Percentiles rank a stretch among this genome's conserved stretches.
phyloP scores from a whole-genome alignment of 2,888 invertebrate genomes.

The Thymelicus sylvestris region DNA sequence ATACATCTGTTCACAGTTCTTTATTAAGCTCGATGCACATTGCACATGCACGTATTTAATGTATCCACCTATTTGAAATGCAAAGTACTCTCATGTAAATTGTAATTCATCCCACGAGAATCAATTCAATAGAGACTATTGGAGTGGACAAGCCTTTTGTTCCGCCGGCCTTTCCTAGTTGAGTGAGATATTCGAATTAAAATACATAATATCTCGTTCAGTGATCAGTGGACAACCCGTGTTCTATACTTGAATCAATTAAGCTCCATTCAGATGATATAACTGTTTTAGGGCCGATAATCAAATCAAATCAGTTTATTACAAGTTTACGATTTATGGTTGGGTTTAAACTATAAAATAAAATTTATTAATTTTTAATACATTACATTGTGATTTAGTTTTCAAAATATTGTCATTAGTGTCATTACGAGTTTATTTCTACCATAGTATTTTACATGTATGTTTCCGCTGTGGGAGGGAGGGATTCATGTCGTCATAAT shows the following conservation, averaged over 20 bases:
- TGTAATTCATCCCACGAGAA: conserved; percentile 60
- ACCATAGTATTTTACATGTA: too few relatives aligned
- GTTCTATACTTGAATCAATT: conserved; percentile 1
- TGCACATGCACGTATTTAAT: neutral
- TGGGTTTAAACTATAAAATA: too few relatives aligned
- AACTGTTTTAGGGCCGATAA: too few relatives aligned
- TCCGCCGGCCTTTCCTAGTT: conserved; percentile 48
- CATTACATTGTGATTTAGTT: too few relatives aligned
- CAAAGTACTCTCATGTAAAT: conserved; percentile 60
- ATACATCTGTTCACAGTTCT: neutral
- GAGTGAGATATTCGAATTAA: conserved; percentile 58
- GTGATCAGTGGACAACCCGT: conserved; percentile 5
- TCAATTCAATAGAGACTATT: conserved; percentile 72
- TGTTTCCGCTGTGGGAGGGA: too few relatives aligned
- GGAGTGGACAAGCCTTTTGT: conserved; percentile 64
- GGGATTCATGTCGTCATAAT: too few relatives aligned
- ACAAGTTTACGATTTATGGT: too few relatives aligned
- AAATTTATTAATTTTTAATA: too few relatives aligned
- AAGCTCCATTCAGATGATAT: too few relatives aligned
- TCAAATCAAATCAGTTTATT: too few relatives aligned
- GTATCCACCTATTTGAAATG: conserved; percentile 17
- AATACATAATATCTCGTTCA: conserved; percentile 51
- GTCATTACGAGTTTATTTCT: too few relatives aligned
- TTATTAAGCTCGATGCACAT: conserved; percentile 5
- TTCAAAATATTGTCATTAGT: too few relatives aligned